Evolutionary conservation across 64 coral and sea anemone genomes (phyloP).

Genomic region (Anthopleura sola): DNA sequence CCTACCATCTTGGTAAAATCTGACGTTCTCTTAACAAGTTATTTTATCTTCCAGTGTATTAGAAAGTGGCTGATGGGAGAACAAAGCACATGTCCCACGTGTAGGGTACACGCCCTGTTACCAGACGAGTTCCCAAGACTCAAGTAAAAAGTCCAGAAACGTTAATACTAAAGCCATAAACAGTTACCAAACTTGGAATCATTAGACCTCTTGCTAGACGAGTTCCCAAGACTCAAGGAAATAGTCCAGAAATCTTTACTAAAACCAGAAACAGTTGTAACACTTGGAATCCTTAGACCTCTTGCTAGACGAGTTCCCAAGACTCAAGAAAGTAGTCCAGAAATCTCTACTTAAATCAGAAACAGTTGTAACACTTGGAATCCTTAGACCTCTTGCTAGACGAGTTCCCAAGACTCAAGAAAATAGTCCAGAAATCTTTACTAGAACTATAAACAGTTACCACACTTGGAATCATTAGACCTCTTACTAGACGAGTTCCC

Average conservation of each 20-base stretch:
- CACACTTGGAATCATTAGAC: no score
- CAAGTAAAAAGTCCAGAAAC: slow-evolving; percentile 35
- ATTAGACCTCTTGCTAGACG: slow-evolving; percentile 68
- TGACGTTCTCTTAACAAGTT: not conserved
- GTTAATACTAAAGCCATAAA: no score
- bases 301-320: slow-evolving; percentile 93
- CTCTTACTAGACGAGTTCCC: slow-evolving; percentile 96
- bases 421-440: no score
- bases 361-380: no score
- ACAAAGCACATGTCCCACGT: slow-evolving; percentile 97
- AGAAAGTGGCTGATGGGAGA: slow-evolving; percentile 97
- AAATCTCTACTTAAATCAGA: no score
- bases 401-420: slow-evolving; percentile 87
- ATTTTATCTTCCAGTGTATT: slow-evolving; percentile 79
- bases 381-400: slow-evolving; percentile 57
- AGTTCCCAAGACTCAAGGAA: slow-evolving; percentile 90
- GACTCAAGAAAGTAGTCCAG: slow-evolving; percentile 72
- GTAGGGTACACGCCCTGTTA: slow-evolving; percentile 89
- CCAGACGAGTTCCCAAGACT: slow-evolving; percentile 96
- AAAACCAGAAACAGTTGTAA: no score
- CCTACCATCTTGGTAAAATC: no score
- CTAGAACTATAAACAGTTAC: no score
- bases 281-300: not conserved
- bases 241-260: no score
- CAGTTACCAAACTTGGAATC: no score